Base-by-base conservation (phyloP, 2,113 vertebrate genomes). In the Oreochromis tanganicae region DNA sequence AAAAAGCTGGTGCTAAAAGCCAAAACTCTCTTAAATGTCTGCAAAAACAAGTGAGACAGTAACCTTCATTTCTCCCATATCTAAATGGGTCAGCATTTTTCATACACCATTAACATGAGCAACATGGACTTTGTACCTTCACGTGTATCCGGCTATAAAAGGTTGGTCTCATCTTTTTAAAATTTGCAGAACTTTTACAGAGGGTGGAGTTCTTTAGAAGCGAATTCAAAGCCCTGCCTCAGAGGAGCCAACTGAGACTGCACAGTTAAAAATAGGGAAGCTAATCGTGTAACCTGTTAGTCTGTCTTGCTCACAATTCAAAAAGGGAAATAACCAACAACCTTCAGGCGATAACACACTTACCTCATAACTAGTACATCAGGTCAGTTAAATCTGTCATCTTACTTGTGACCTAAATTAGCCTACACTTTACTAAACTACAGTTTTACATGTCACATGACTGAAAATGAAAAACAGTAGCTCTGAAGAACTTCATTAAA, bases 201-300 rank as follows among this genome's bases (percentile, higher is more conserved):
- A 89, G 85, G 87, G 93, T 91, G 89, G 85, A 92, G 90, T 79
- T 48, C 38, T 43, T 21, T 71, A 88, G 68, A 85, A 80, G 80
- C 21, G 24, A 92, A 89, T 87, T 91, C 56, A 91, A 93, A 90
- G 81, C 21, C 29, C 38, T 75, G 63, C 27, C 29, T 73, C 41
- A 82, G 34, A 85, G 79, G 13, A 84, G 61, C 16, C 24, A 16
- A 66, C 54, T 17, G 46, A 73, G 84, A 73, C 36, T 83, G 9
- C 5, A 41, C 56, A 71, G 54, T 61, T 43, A 57, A 91, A 85
- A 88, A 91, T 29, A 84, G 57, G 79, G 32, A 83, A 83, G 38
- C 79, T 57, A 46, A 48, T 52, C 34, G 17, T 81, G 24, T 59
- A 88, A 86, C 78, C 34, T 24, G 79, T 29, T 84, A 3, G 11